These are phyloP conservation scores for Rhagonycha fulva DNA, from an alignment of 2,888 invertebrate genomes.

Conservation along the genomic window DNA sequence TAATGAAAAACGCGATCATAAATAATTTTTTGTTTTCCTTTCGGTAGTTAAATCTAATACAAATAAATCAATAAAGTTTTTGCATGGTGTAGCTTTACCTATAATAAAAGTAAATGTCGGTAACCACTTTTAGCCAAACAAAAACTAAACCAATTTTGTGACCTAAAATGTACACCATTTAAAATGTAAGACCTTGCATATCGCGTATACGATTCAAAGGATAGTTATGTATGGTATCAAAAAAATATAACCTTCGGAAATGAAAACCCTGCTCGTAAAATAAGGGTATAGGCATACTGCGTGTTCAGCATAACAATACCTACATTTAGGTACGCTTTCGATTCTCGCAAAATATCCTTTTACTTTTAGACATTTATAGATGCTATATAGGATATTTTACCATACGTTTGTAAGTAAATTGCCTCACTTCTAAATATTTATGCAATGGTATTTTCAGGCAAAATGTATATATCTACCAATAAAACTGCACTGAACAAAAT, in stretches of 20 bases:
- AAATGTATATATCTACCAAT: not conserved
- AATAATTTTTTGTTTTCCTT: not conserved
- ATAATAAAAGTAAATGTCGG: not conserved
- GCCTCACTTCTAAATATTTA: not conserved
- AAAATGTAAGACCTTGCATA: constrained; percentile 43
- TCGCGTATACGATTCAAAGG: constrained; percentile 50
- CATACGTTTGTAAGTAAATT: constrained; percentile 5
- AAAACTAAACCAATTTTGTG: constrained; percentile 22
- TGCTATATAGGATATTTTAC: constrained; percentile 16
- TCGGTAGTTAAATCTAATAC: not conserved
- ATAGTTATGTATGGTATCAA: constrained; percentile 35
- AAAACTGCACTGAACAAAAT: not conserved
- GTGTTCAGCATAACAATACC: constrained; percentile 48
- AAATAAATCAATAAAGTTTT: not conserved
- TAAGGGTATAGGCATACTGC: constrained; percentile 42
- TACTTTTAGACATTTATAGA: constrained; percentile 42
- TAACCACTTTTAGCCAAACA: constrained; percentile 6
- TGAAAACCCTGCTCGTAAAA: constrained; percentile 51
- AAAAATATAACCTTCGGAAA: constrained; percentile 52
- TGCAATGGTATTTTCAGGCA: not conserved
- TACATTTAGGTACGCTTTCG: constrained; percentile 50
- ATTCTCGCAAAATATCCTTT: constrained; percentile 51
- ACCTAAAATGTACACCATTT: constrained; percentile 30
- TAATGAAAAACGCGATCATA: not conserved
- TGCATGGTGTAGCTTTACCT: not conserved